A percentile compares a stretch with the other conserved stretches of the same genome.
These are phyloP conservation scores for Alexandromys oeconomus DNA, from an alignment of 2,797 vertebrate species.

Conservation along the genomic window DNA sequence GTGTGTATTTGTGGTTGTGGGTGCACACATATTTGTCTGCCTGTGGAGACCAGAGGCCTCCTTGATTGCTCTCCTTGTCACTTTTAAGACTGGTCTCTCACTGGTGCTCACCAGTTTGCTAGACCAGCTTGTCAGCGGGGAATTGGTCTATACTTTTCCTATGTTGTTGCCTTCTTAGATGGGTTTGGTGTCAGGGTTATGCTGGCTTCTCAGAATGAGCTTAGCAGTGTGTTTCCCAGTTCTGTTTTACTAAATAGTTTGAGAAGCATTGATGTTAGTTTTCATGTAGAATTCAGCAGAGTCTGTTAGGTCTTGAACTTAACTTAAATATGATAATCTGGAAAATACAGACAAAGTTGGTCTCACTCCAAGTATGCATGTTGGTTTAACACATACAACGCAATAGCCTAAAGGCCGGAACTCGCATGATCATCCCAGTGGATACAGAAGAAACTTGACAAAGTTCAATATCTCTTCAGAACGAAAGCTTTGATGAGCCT, in stretches of 20 bases:
- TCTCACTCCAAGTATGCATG: neutral
- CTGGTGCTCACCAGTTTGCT: neutral
- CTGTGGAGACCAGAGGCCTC: neutral
- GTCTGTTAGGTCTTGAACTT: no score
- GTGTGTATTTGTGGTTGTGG: neutral
- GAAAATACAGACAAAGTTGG: neutral
- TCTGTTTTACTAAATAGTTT: no score
- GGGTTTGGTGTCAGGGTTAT: no score
- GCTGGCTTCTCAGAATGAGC: no score
- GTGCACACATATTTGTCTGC: neutral
- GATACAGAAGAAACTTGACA: neutral
- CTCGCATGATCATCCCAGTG: neutral
- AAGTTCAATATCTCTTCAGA: neutral
- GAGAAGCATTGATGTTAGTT: no score
- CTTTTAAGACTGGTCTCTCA: neutral
- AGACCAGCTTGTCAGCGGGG: neutral
- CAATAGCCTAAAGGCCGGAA: neutral
- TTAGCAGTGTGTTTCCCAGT: no score
- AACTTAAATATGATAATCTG: neutral
- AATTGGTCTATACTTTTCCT: no score
- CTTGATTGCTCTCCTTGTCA: neutral
- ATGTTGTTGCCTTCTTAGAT: no score
- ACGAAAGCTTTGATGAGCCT: neutral
- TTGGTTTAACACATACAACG: neutral
- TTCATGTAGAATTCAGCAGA: no score